Evolutionary conservation across 2,888 invertebrate genomes (phyloP).

Genomic region (Limenitis camilla): DNA sequence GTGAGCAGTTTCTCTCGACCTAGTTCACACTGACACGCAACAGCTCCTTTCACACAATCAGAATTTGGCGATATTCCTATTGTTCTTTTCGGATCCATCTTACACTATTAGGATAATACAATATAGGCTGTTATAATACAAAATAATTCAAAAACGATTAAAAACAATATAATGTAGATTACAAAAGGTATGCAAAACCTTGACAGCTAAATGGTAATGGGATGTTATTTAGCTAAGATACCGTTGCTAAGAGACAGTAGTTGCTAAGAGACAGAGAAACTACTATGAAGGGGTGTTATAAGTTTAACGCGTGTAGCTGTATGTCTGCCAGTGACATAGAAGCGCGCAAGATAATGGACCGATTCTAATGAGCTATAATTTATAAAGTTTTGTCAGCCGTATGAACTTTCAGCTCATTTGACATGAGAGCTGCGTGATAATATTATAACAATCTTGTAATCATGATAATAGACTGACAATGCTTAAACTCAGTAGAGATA

Average conservation of each 20-base stretch:
- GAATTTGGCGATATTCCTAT: constrained; percentile 44
- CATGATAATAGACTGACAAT: no score
- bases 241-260: constrained; percentile 37
- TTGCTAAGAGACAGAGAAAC: no score
- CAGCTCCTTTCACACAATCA: constrained; percentile 40
- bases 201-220: constrained; percentile 18
- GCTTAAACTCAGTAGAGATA: no score
- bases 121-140: constrained; percentile 8
- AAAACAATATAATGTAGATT: constrained; percentile 9
- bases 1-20: constrained; percentile 64
- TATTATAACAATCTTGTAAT: no score
- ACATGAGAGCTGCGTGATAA: no score
- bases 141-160: constrained; percentile 14
- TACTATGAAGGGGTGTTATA: no score
- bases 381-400: no score
- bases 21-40: constrained; percentile 59
- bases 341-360: no score
- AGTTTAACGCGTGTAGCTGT: no score
- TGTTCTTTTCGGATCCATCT: constrained; percentile 36
- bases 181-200: constrained; percentile 23
- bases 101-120: constrained; percentile 3
- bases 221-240: constrained; percentile 35
- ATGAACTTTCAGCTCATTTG: no score
- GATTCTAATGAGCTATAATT: no score
- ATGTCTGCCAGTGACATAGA: no score